Evolutionary conservation across 2,888 invertebrate species (phyloP).

Genomic region (Himalopsyche tibetana): DNA sequence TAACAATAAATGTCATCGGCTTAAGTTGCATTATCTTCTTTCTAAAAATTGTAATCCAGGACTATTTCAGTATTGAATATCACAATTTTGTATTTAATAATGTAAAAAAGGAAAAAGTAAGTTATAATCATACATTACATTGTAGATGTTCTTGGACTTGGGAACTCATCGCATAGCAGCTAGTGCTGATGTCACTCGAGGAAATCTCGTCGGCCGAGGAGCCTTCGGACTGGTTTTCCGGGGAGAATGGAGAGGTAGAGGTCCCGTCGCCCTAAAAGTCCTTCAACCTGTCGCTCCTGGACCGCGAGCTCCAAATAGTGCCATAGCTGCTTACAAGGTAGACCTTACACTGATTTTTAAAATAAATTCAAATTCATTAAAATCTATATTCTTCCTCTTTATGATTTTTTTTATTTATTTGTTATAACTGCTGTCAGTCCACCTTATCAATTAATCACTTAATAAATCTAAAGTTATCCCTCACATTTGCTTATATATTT

Average conservation of each 20-base stretch:
- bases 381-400: background rate
- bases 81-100: background rate
- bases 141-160: slow-evolving; percentile 89
- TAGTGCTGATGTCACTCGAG: slow-evolving; percentile 87
- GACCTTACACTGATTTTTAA: background rate
- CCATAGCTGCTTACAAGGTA: slow-evolving; percentile 72
- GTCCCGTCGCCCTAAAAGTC: slow-evolving; percentile 95
- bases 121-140: background rate
- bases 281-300: slow-evolving; percentile 94
- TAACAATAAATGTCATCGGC: no score
- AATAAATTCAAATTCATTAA: slow-evolving; percentile 2
- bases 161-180: slow-evolving; percentile 88
- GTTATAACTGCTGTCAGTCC: no score
- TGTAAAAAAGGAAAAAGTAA: background rate
- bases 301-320: slow-evolving; percentile 68
- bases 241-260: slow-evolving; percentile 81
- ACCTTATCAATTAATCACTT: no score
- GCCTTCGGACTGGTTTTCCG: slow-evolving; percentile 98
- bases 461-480: no score
- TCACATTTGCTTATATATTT: no score
- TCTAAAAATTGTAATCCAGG: background rate
- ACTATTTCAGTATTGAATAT: background rate
- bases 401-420: background rate
- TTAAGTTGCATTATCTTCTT: no score
- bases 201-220: slow-evolving; percentile 91